These are phyloP conservation scores for Mesocricetus auratus DNA, from an alignment of 2,113 vertebrate genomes.

Conservation along the genomic window DNA sequence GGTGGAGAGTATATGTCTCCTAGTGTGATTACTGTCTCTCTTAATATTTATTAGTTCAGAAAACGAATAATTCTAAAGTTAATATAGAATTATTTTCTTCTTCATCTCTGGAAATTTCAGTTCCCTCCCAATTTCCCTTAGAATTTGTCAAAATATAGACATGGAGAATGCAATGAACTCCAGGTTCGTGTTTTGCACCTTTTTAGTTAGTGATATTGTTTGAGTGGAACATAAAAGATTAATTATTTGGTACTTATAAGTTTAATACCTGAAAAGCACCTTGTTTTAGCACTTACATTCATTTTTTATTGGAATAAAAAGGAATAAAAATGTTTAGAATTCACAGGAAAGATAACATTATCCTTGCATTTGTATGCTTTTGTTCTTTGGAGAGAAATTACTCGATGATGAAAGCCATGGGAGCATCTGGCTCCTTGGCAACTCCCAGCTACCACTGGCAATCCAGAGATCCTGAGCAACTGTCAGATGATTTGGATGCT, in stretches of 20 bases:
- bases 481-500: slow-evolving; percentile 73
- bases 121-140: not conserved
- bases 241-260: not conserved
- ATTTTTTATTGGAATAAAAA: not conserved
- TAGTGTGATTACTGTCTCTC: not conserved
- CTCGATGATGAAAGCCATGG: slow-evolving; percentile 51
- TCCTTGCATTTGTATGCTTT: slow-evolving; percentile 52
- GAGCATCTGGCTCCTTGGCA: slow-evolving; percentile 83
- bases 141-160: not conserved
- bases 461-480: slow-evolving; percentile 23
- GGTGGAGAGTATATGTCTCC: not conserved
- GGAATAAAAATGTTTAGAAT: slow-evolving; percentile 36
- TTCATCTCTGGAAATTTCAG: not conserved
- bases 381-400: slow-evolving; percentile 71
- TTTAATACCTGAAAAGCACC: not conserved
- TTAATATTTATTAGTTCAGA: not conserved
- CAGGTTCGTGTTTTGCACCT: not conserved
- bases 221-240: not conserved
- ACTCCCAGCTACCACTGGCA: slow-evolving; percentile 69
- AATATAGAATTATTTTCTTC: not conserved
- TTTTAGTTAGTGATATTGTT: not conserved
- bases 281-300: not conserved
- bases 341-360: not conserved
- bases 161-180: not conserved
- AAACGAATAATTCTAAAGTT: slow-evolving; percentile 18